Evolutionary conservation across 2,888 invertebrate genomes (phyloP), one percentile per base, ranked within the genome.

Genomic region (Microdon myrmicae): DNA sequence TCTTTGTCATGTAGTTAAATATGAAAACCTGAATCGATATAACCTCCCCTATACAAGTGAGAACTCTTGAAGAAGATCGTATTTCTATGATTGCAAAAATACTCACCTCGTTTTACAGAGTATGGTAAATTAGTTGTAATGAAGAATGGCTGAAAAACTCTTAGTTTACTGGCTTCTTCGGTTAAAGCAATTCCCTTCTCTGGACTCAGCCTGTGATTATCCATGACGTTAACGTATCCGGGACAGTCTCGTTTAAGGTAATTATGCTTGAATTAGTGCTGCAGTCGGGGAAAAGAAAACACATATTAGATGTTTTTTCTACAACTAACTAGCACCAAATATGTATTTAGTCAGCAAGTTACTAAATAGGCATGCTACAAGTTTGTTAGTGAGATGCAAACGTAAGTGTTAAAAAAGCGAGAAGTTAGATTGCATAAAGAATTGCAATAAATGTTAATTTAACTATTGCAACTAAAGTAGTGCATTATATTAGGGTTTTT

Each of bases 81-180:
- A 17, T n/a, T n/a, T n/a, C n/a, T n/a, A n/a, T 29, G 7, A 1
- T 14, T 25, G 8, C 14, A 6, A 3, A 3, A 2, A 22, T 3
- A 86, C 82, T 96, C 95, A 44, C 94, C 95, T 56, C 90, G 84
- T 71, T 94, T 91, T 4, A 98, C 87, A 0, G 91, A 89, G 71
- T 92, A 90, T 0, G 98, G 98, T 28, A 97, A 81, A 76, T 94
- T 92, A 12, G 95, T 84, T 2, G 89, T 87, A 22, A 96, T 85
- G 69, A 92, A 91, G 79, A 98, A 92, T 1, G 90, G 88, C 70
- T 90, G 87, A 78, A 91, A 90, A 0, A 92, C 90, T 74, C 85
- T 85, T 32, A 86, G 82, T 86, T 86, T 87, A 67, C 86, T 83
- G 1, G 89, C 83, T 3, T 83, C 81, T 14, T 89, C 85, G 2